Evolutionary conservation across 2,888 invertebrate species (phyloP), one percentile per base, ranked within the genome.

Genomic region (Heliconius ismenius): DNA sequence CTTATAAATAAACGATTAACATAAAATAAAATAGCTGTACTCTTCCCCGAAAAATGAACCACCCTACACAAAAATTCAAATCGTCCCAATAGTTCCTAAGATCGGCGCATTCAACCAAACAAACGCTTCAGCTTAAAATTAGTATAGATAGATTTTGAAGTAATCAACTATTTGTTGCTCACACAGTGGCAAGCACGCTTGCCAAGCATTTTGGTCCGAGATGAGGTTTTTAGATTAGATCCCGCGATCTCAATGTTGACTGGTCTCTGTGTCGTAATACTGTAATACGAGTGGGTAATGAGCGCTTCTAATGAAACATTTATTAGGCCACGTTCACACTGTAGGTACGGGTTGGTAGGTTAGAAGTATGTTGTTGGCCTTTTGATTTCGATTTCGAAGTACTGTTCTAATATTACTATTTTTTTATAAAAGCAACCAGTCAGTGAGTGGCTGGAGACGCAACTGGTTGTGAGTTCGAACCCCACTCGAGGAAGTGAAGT

Each of bases 141-240:
- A 62, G 7, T 62, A 26, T 26, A 62, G 15, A 62, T 15, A 62
- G 15, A 64, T 39, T 65, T 39, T 65, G 36, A 39, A 65, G 11
- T 65, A 39, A 65, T 65, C 24, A 39, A 67, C 39, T 9, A 54
- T 73, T 73, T 75, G 74, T 74, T 76, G 75, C 73, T 80, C 79
- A 76, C 70, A 81, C 79, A 76, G 76, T 64, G 75, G 78, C 72
- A 78, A 64, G 76, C 78, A 74, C 74, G 80, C 80, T 78, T 77
- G 75, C 72, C 76, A 77, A 77, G 80, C 60, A 63, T 76, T 83
- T 83, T 79, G 78, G 77, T 49, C 58, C 75, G 78, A 83, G 82
- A 82, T 82, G 78, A 73, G 76, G 80, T 80, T 78, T 77, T 78
- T 70, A 78, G 82, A 83, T 83, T 81, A 81, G 80, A 81, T 80